Evolutionary conservation across 2,888 invertebrate species (phyloP), one percentile per base, ranked within the genome.

Genomic region (Marronus borbonicus): DNA sequence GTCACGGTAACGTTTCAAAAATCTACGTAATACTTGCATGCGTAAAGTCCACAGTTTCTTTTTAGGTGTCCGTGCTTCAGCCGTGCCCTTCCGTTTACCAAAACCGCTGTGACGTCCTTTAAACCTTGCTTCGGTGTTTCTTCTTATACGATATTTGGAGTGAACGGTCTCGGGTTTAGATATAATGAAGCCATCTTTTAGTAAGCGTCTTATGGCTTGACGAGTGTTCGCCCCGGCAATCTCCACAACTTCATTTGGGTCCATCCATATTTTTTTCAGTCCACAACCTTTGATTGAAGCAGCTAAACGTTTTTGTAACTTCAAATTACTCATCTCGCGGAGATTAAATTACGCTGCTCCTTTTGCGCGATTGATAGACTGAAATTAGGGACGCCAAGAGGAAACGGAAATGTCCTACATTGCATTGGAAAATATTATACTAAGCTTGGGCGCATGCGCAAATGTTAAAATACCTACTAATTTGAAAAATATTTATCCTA

Each of bases 221-320:
- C 98, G 92, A 82, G 98, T 98, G 89, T 98, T 99, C 83, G 98
- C 98, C 89, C 98, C 98, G 82, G 97, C 96, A 87, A 99, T 98
- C 91, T 98, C 98, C 89, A 96, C 97, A 87, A 96, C 96, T 93
- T 99, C 99, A 91, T 99, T 99, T 76, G 99, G 99, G 92, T 99
- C 99, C 88, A 99, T 92, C 99, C 99, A 99, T 81, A 98, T 97
- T 90, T 98, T 98, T 89, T 97, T 97, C 91, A 96, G 96, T 88
- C 98, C 98, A 90, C 98, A 98, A 92, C 97, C 92, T 92, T 98
- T 94, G 84, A 99, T 97, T 85, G 97, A 95, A 91, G 98, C 95
- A 87, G 98, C 98, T 85, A 99, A 94, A 93, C 98, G 95, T 94
- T 98, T 98, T 90, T 99, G 98, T 84, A 98, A 92, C 89, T 83